Conservation (phyloP, 2,797 vertebrate genomes). For the Aphelocoma californica region DNA sequence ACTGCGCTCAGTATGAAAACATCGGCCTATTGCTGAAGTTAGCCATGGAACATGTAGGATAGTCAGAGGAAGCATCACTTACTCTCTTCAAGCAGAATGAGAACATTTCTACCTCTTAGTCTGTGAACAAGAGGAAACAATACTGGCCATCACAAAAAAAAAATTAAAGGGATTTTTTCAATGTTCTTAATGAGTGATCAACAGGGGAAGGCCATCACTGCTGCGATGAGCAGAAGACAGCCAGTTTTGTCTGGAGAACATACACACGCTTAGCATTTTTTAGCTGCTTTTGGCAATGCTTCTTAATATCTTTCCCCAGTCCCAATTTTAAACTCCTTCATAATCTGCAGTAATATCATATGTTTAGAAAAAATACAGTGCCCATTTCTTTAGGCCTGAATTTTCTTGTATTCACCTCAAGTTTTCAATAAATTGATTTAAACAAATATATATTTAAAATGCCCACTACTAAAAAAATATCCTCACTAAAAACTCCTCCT, state of each 20-base stretch:
- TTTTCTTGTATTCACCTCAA: neutral
- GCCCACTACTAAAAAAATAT: neutral
- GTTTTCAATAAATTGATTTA: neutral
- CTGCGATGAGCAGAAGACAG: neutral
- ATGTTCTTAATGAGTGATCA: neutral
- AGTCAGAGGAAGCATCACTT: neutral
- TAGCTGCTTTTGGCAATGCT: neutral
- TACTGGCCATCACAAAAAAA: fast-evolving
- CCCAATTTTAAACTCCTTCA: neutral
- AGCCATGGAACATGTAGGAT: neutral
- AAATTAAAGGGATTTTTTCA: neutral
- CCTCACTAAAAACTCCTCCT: neutral
- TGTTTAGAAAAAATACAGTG: neutral
- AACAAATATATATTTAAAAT: neutral
- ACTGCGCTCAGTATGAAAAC: neutral
- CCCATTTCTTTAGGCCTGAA: neutral
- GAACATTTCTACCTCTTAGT: neutral
- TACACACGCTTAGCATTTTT: neutral
- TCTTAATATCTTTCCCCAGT: neutral
- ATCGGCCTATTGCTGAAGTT: neutral
- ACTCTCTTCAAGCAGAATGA: neutral
- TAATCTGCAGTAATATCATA: neutral
- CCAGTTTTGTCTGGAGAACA: neutral
- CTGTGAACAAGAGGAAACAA: neutral
- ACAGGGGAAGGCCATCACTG: fast-evolving